A percentile compares a stretch with the other conserved stretches of the same genome.
Evolutionary conservation across 2,888 invertebrate genomes (phyloP).

Genomic region (Ferrisia virgata): DNA sequence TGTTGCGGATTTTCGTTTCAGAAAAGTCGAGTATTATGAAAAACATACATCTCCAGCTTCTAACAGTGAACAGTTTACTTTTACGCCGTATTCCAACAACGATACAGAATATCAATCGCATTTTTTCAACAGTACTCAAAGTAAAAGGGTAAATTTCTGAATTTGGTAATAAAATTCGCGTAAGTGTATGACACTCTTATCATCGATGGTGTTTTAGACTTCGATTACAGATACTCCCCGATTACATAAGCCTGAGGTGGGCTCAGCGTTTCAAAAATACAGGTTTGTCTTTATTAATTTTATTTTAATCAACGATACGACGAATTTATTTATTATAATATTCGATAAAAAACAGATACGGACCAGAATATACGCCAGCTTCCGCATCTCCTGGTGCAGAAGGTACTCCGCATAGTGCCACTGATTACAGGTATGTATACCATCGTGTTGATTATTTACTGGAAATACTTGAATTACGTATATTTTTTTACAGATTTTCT

Average conservation of each 20-base stretch:
- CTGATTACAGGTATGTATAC: background rate
- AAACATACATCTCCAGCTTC: background rate
- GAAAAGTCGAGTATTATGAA: background rate
- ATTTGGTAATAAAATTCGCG: background rate
- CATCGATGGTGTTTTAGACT: background rate
- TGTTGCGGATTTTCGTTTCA: background rate
- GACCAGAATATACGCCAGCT: background rate
- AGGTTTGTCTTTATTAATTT: background rate
- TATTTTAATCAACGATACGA: background rate
- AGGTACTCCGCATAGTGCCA: background rate
- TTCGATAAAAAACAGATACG: background rate
- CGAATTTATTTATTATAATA: background rate
- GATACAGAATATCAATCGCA: background rate
- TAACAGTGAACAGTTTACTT: background rate
- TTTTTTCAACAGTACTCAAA: background rate
- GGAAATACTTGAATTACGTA: background rate
- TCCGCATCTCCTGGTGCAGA: background rate
- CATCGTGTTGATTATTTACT: background rate
- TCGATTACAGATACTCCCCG: background rate
- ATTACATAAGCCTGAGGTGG: background rate
- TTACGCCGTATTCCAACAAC: background rate
- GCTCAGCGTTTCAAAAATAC: background rate
- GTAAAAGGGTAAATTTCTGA: background rate
- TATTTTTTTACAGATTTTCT: background rate
- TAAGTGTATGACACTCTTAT: background rate